A percentile compares a stretch with the other conserved stretches of the same genome.
Conservation (phyloP, 2,888 invertebrate genomes). For the Tachina lurida region DNA sequence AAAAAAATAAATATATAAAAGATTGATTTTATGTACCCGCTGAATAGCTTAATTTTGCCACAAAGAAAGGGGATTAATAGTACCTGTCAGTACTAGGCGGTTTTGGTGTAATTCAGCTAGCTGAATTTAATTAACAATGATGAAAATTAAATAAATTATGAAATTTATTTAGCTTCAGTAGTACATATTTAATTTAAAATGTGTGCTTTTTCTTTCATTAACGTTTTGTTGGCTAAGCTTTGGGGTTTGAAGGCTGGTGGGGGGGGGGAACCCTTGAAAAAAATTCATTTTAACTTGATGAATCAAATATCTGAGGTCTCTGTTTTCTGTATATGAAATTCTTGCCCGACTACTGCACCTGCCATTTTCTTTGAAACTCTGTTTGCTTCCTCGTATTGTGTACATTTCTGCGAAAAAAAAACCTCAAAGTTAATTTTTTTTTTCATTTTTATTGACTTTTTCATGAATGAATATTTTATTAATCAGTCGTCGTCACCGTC, state of each 20-base stretch:
- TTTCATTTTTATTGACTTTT: constrained; percentile 21
- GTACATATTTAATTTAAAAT: no score
- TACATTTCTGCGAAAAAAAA: constrained; percentile 44
- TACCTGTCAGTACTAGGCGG: no score
- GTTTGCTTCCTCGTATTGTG: constrained; percentile 40
- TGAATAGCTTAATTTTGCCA: no score
- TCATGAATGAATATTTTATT: constrained; percentile 63
- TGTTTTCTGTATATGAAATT: background rate
- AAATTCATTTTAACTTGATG: no score
- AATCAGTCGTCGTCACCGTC: constrained; percentile 46
- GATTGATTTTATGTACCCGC: no score
- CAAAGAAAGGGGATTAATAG: no score
- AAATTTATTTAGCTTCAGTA: no score
- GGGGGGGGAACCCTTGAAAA: no score
- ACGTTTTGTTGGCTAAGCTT: background rate
- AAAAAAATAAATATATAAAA: no score
- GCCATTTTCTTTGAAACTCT: constrained; percentile 20
- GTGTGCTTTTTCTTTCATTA: background rate
- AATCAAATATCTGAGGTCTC: background rate
- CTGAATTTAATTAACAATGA: no score
- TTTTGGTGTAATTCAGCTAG: no score
- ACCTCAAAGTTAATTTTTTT: constrained; percentile 13
- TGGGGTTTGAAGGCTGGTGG: background rate
- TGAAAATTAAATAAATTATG: no score
- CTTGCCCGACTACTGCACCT: constrained; percentile 21